Evolutionary conservation across 2,113 vertebrate genomes (phyloP), one percentile per base, ranked within the genome.

Genomic region (Ictalurus punctatus): DNA sequence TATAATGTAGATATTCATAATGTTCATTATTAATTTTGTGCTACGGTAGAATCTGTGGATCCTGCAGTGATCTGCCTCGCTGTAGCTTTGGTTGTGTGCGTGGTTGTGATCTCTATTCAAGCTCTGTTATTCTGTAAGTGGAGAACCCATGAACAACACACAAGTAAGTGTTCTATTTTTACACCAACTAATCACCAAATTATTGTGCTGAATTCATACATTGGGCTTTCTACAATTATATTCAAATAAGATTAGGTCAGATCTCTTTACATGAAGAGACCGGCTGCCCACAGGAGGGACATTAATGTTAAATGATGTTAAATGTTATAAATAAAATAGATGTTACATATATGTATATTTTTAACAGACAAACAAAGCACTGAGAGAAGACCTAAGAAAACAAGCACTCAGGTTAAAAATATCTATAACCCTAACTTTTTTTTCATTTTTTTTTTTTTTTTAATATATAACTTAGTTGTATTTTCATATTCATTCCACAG

Each of bases 21-120:
- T 44, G 40, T 44, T 67, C 12, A 14, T 67, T 12, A 30, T 67
- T 71, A 34, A 40, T 40, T 23, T 9, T 74, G 37, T 23, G 6
- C 8, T 37, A 10, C 37, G 44, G 17, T 1, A 37, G 37, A 74
- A 44, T 74, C 71, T 23, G 71, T 74, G 37, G 37, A 27, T 76
- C 76, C 54, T 19, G 84, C 48, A 63, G 34, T 89, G 67, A 48
- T 83, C 25, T 69, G 52, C 4, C 59, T 89, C 56, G 6, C 73
- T 76, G 73, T 76, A 52, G 21, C 56, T 61, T 76, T 86, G 14
- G 84, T 56, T 56, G 65, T 89, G 40, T 76, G 84, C 83, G 88
- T 80, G 71, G 13, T 82, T 76, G 27, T 83, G 80, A 37, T 83
- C 2, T 71, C 81, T 59, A 56, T 67, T 74, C 65, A 86, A 37